Evolutionary conservation across 2,797 vertebrate genomes (phyloP).

Genomic region (Gymnothorax javanicus): DNA sequence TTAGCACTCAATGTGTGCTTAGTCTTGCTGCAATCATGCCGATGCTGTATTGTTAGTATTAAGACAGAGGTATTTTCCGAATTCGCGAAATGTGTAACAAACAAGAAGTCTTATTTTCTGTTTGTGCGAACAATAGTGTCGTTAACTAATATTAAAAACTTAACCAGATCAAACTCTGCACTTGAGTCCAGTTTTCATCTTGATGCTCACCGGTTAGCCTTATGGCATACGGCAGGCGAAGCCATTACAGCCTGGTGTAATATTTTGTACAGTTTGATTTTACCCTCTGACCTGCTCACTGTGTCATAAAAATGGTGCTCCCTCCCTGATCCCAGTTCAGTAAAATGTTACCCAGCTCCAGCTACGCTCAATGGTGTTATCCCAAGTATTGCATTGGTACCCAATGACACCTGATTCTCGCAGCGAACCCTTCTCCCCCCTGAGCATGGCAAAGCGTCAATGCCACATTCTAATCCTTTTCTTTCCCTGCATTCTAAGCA

Average conservation of each 20-base stretch:
- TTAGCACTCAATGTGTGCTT: too few species aligned
- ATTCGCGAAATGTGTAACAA: too few species aligned
- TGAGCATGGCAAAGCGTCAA: constrained; percentile 1
- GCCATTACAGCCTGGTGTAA: too few species aligned
- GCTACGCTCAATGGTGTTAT: neutral
- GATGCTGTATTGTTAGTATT: too few species aligned
- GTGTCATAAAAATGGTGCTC: neutral
- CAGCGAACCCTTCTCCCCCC: neutral
- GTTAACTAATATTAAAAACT: too few species aligned
- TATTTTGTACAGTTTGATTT: too few species aligned
- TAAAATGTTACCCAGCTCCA: neutral
- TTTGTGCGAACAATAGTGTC: neutral
- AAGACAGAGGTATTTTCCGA: too few species aligned
- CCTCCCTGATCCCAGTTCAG: neutral
- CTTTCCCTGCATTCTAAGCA: constrained; percentile 22
- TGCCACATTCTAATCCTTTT: constrained; percentile 30
- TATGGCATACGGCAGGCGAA: too few species aligned
- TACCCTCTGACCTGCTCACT: neutral
- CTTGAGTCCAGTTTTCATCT: too few species aligned
- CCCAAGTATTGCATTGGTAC: neutral
- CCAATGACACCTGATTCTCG: neutral
- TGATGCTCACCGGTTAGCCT: neutral
- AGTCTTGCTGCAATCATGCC: too few species aligned
- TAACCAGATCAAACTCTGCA: too few species aligned
- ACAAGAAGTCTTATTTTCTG: neutral